phyloP scores from a whole-genome alignment of 2,113 vertebrate genomes.

The Heptranchias perlo region DNA sequence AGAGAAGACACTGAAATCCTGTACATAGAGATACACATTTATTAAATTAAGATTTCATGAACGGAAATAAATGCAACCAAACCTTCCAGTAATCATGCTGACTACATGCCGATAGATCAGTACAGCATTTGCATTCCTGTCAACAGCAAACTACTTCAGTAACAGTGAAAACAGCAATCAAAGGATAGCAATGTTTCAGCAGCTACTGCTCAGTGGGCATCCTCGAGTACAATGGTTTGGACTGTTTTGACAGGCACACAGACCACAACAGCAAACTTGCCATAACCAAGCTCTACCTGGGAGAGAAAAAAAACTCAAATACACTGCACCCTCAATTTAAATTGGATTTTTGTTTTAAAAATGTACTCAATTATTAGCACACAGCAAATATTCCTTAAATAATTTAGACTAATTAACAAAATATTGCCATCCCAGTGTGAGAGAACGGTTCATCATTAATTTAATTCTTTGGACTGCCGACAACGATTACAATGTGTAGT shows the following conservation, averaged over 20 bases:
- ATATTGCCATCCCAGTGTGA: background rate
- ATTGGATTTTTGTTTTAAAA: background rate
- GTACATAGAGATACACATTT: background rate
- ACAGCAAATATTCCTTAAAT: background rate
- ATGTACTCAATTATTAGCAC: background rate
- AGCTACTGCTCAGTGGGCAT: background rate
- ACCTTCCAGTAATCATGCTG: background rate
- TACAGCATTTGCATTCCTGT: background rate
- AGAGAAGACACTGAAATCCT: background rate
- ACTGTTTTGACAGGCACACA: background rate
- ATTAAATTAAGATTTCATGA: background rate
- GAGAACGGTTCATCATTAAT: background rate
- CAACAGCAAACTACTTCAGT: background rate
- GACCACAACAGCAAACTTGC: background rate
- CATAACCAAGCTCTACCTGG: background rate
- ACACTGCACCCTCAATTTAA: background rate
- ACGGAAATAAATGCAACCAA: background rate
- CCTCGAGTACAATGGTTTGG: background rate
- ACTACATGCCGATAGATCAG: background rate
- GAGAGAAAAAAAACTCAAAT: background rate
- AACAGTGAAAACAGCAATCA: background rate
- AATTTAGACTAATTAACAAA: background rate
- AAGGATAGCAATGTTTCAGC: background rate
- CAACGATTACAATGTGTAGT: background rate
- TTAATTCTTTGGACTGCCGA: background rate